These are phyloP conservation scores for Montipora sp. DNA, from an alignment of 64 coral and sea anemone genomes.

Conservation along the genomic window DNA sequence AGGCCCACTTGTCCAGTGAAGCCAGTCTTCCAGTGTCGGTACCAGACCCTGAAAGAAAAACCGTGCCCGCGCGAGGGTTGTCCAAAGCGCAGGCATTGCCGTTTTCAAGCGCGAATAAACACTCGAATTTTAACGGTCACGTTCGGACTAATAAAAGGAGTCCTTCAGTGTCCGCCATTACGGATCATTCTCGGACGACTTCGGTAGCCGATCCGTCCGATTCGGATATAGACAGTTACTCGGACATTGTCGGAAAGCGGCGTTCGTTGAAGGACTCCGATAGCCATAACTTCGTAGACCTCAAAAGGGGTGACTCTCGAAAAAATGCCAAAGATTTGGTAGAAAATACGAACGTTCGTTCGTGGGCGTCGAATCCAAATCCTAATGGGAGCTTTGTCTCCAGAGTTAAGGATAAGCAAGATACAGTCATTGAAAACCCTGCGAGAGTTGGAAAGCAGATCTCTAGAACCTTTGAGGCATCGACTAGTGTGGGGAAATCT, in stretches of 20 bases:
- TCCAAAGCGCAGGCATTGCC: conserved; percentile 35
- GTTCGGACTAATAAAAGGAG: not conserved
- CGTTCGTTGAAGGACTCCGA: not conserved
- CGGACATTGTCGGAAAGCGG: conserved; percentile 71
- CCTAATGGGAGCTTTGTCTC: not conserved
- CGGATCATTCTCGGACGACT: conserved; percentile 14
- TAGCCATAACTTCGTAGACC: conserved; percentile 13
- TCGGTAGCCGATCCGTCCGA: conserved; percentile 35
- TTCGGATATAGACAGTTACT: conserved; percentile 90
- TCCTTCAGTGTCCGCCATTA: conserved; percentile 26
- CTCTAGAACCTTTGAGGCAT: not conserved
- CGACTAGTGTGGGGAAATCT: not conserved
- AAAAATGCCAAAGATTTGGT: not conserved
- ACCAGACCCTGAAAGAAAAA: conserved; percentile 23
- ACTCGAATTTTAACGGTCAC: conserved; percentile 17
- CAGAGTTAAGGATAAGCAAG: not conserved
- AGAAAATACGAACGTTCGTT: not conserved
- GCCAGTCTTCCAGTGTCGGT: conserved; percentile 6
- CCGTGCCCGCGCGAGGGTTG: not conserved
- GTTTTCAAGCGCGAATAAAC: conserved; percentile 9
- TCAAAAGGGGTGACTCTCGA: conserved; percentile 19
- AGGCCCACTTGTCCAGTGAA: conserved; percentile 27
- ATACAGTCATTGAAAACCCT: conserved; percentile 8
- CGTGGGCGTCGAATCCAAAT: conserved; percentile 13
- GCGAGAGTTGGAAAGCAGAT: not conserved